Percentiles rank a stretch among this genome's conserved stretches.
Evolutionary conservation across 2,797 vertebrate species (phyloP).

Genomic region (Spatula versicolor): DNA sequence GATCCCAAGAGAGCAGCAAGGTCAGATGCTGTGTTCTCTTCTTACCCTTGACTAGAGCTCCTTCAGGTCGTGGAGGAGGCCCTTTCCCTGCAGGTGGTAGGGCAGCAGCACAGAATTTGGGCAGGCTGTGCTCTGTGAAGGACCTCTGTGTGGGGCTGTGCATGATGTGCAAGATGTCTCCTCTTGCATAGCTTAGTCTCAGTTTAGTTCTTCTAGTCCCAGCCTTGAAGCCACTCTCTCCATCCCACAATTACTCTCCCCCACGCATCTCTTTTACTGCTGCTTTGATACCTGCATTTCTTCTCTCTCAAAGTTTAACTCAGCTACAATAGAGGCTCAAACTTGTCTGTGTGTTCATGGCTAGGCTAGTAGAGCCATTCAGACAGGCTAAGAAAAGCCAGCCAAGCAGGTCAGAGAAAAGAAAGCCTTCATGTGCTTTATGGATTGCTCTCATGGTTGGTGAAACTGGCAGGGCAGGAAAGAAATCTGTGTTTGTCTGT

Average conservation of each 20-base stretch:
- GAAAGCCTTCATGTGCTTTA: not conserved
- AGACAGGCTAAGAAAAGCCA: conserved; percentile 25
- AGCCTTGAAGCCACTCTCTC: not conserved
- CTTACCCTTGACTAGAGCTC: not conserved
- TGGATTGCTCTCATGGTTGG: conserved; percentile 40
- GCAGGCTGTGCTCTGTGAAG: not conserved
- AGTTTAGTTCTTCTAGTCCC: not conserved
- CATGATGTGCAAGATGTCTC: too few relatives aligned
- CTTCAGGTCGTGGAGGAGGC: not conserved
- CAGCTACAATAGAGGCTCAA: not conserved
- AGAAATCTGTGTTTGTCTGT: conserved; percentile 8
- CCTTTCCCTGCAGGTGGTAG: not conserved
- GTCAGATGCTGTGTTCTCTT: not conserved
- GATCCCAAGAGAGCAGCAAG: not conserved
- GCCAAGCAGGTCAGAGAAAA: conserved; percentile 45
- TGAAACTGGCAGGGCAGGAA: conserved; percentile 32
- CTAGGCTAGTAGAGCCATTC: not conserved
- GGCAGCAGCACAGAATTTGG: not conserved
- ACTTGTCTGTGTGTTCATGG: not conserved
- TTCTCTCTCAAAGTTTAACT: not conserved
- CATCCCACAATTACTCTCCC: not conserved
- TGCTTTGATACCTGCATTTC: not conserved
- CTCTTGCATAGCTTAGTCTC: too few relatives aligned
- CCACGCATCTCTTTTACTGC: not conserved
- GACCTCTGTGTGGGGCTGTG: not conserved